A percentile compares a stretch with the other conserved stretches of the same genome.
These are phyloP conservation scores for Danionella cerebrum DNA, from an alignment of 2,113 vertebrate genomes.

Conservation along the genomic window DNA sequence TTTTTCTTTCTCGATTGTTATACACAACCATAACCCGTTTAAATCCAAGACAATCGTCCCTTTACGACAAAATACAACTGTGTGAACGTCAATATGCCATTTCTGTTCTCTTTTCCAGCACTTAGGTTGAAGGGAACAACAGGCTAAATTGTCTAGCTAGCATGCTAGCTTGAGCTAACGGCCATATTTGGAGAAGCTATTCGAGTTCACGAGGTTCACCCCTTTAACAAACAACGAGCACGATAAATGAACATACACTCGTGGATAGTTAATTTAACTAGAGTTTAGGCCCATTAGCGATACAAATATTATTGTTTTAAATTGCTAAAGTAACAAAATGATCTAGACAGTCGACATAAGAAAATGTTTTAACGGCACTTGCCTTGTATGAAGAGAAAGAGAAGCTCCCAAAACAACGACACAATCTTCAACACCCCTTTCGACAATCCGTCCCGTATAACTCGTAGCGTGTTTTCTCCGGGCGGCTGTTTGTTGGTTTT, in stretches of 20 bases:
- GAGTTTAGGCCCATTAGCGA: too few species aligned
- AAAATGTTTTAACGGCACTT: background rate
- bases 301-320: too few species aligned
- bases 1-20: background rate
- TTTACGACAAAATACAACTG: too few species aligned
- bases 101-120: background rate
- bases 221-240: background rate
- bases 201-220: background rate
- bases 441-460: too few species aligned
- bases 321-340: too few species aligned
- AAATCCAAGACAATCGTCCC: background rate
- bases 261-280: too few species aligned
- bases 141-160: background rate
- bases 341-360: too few species aligned
- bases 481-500: conserved; percentile 42
- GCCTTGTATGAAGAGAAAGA: conserved; percentile 12
- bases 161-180: background rate
- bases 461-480: background rate
- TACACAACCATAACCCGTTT: background rate
- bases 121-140: background rate
- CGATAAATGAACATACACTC: background rate
- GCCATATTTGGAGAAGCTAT: conserved; percentile 16
- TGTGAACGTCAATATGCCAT: too few species aligned
- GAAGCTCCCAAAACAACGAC: conserved; percentile 17
- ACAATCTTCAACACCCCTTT: too few species aligned